Evolutionary conservation across 2,888 invertebrate species (phyloP), one percentile per base, ranked within the genome.

Genomic region (Ectemnius continuus): DNA sequence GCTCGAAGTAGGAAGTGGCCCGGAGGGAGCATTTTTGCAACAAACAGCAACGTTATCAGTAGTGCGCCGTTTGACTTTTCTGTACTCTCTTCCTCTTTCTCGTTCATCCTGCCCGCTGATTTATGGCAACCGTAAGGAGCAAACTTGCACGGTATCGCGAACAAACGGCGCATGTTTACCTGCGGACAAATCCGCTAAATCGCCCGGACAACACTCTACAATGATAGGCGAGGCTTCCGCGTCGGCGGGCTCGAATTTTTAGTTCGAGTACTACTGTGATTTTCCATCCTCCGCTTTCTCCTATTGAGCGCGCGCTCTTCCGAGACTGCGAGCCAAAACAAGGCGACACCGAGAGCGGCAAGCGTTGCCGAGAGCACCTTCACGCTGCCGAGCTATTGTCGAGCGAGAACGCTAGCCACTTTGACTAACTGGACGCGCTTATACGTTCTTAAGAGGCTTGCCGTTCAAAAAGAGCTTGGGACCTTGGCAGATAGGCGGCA

Each of bases 81-180:
- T 61, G 36, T 20, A 47, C n/a, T 23, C 23, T 26, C 47, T 16
- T 16, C 52, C 52, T 52, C 52, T 52, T 16, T 61, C 46, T 3
- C n/a, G 62, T 64, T 67, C 64, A 65, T 16, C 48, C 62, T 14
- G 13, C 8, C 16, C 16, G 14, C 47, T 26, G 59, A 72, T 75
- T 77, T 77, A 77, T 72, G 62, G 52, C 62, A 59, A 36, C 60
- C 45, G 46, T 57, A 62, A 28, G 61, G 72, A 64, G 52, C 68
- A 61, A 72, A 72, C 72, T 72, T 72, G 62, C 65, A 72, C 63
- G 68, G 58, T 76, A 75, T 69, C 71, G 64, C 63, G 72, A 77
- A 68, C 72, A 67, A 76, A 70, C 72, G 23, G 45, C 52, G 26
- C 60, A 18, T 70, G 52, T 76, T 78, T 76, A 60, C 62, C n/a